These are phyloP conservation scores for Peribatodes rhomboidaria DNA, from an alignment of 2,888 invertebrate genomes.

Conservation along the genomic window DNA sequence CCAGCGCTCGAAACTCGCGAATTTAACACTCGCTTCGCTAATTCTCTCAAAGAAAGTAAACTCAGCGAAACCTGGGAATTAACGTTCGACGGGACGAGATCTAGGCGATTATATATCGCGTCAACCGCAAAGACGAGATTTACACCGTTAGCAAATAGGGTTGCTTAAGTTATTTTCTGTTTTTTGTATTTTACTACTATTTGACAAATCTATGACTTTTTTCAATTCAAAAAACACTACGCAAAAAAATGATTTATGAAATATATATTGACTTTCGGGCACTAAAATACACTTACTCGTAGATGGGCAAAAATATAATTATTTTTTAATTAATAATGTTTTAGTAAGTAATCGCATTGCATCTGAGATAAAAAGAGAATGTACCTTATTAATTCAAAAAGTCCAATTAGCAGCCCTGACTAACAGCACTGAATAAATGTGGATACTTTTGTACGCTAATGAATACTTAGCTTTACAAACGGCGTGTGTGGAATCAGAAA, in stretches of 20 bases:
- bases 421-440: constrained; percentile 3
- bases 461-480: constrained; percentile 23
- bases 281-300: too few relatives aligned
- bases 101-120: constrained; percentile 3
- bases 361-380: too few relatives aligned
- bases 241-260: too few relatives aligned
- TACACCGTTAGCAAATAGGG: neutral
- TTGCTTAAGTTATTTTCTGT: neutral
- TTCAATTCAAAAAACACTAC: too few relatives aligned
- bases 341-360: too few relatives aligned
- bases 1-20: neutral
- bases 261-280: too few relatives aligned
- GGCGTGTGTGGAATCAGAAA: constrained; percentile 6
- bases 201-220: too few relatives aligned
- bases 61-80: constrained; percentile 7
- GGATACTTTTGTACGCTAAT: constrained; percentile 25
- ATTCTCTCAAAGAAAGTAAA: constrained; percentile 9
- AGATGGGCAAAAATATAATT: too few relatives aligned
- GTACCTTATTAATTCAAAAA: too few relatives aligned
- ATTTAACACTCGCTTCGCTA: constrained; percentile 12
- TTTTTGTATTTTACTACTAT: too few relatives aligned
- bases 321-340: too few relatives aligned
- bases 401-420: neutral
- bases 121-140: neutral
- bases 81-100: constrained; percentile 10